Evolutionary conservation across 2,888 invertebrate genomes (phyloP).

Genomic region (Chalcis sispes): DNA sequence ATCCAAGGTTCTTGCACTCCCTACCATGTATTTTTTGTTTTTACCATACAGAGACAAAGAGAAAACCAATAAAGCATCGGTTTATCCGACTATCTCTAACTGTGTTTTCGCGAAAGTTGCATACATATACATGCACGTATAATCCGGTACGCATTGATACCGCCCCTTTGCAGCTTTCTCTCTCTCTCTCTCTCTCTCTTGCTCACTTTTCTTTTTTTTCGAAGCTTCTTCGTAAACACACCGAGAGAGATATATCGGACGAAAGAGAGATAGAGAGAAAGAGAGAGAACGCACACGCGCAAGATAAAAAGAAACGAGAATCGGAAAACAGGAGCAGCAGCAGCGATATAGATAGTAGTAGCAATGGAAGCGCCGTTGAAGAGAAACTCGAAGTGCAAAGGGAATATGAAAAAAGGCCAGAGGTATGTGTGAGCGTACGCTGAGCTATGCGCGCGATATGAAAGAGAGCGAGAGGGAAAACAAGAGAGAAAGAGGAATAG

Average conservation of each 20-base stretch:
- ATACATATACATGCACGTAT: not conserved
- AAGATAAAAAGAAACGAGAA: not conserved
- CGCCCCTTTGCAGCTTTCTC: not conserved
- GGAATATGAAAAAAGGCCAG: conserved; percentile 13
- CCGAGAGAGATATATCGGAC: not conserved
- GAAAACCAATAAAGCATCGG: conserved; percentile 40
- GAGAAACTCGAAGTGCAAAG: not conserved
- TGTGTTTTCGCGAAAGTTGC: conserved; percentile 21
- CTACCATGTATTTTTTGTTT: too few species aligned
- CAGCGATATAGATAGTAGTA: too few species aligned
- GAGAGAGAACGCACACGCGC: not conserved
- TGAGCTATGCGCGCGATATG: not conserved
- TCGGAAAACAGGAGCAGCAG: not conserved
- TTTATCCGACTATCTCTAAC: conserved; percentile 38
- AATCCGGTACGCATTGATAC: conserved; percentile 38
- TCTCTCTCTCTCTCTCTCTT: too few species aligned
- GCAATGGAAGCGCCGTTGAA: too few species aligned
- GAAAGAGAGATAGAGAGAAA: not conserved
- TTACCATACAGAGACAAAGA: too few species aligned
- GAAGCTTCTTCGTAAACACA: too few species aligned
- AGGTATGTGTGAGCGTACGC: not conserved
- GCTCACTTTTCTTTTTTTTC: too few species aligned
- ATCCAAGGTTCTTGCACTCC: too few species aligned
- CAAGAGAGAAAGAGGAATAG: not conserved
- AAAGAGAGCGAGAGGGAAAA: not conserved